phyloP scores from a whole-genome alignment of 2,113 vertebrate genomes.

The Saguinus midas region DNA sequence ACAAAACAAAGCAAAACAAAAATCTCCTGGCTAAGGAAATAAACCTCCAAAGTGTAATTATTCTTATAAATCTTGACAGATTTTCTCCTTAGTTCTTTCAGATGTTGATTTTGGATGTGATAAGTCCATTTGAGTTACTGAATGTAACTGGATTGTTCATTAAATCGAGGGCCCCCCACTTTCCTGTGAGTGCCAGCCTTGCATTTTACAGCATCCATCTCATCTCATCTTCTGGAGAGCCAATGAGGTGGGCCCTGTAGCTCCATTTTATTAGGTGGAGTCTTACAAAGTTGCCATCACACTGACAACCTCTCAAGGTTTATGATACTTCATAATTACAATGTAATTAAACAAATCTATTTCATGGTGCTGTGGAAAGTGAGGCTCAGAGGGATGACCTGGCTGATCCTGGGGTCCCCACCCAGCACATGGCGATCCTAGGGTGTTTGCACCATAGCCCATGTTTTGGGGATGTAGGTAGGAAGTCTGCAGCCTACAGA shows the following conservation, averaged over 20 bases:
- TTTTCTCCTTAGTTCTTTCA: not conserved
- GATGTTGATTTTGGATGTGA: not conserved
- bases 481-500: not conserved
- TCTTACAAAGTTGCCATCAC: not conserved
- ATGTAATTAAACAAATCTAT: not conserved
- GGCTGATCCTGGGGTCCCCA: not conserved
- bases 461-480: not conserved
- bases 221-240: not conserved
- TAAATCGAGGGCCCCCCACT: not conserved
- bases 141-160: not conserved
- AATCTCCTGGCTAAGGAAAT: not conserved
- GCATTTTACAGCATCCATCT: fast-evolving
- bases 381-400: not conserved
- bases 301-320: not conserved
- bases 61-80: not conserved
- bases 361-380: not conserved
- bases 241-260: not conserved
- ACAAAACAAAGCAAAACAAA: not conserved
- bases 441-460: not conserved
- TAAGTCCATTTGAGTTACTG: not conserved
- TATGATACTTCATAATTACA: not conserved
- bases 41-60: not conserved
- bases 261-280: not conserved
- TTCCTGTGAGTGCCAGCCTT: fast-evolving
- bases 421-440: fast-evolving